Evolutionary conservation across 2,888 invertebrate species (phyloP), one percentile per base, ranked within the genome.

Genomic region (Xanthia togata): DNA sequence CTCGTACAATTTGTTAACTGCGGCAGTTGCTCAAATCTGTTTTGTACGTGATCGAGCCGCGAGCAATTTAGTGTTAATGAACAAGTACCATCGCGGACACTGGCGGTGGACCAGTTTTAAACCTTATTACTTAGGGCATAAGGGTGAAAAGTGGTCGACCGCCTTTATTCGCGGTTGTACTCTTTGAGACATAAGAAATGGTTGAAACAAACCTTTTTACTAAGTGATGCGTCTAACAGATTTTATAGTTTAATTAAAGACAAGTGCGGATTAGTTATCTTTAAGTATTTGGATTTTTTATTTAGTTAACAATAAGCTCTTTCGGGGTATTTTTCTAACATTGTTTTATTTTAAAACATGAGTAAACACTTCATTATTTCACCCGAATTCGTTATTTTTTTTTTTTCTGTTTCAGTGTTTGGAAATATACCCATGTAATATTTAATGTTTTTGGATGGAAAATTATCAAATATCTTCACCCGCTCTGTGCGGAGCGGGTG

Each of bases 41-140:
- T 92, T 89, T 83, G 93, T 94, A 94, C 95, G 95, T 95, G 94
- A 93, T 94, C 91, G 93, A 94, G 93, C 89, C 87, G 87, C 86
- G 85, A 82, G 89, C 88, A 91, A 91, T 93, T 93, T 91, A 89
- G 90, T 90, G 91, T 91, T 95, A 95, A 95, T 95, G 93, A 95
- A 94, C 93, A 92, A 91, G 88, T 87, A 47, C 47, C 47, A 47
- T 47, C 47, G 17, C 17, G 17, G 0, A 17, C 6, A 47, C 17
- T 17, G 47, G 47, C 17, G 17, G 5, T 47, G 47, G 47, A 47
- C 17, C 17, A 5, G 5, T 47, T 47, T 47, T 47, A 17, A 47
- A 17, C 47, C 47, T 47, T 47, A 47, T 47, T 20, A 17, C 17
- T 47, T 6, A 47, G 47, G 17, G 17, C 17, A 47, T 47, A 47